phyloP scores from a whole-genome alignment of 2,113 vertebrate species.

The Poeciliopsis prolifica region DNA sequence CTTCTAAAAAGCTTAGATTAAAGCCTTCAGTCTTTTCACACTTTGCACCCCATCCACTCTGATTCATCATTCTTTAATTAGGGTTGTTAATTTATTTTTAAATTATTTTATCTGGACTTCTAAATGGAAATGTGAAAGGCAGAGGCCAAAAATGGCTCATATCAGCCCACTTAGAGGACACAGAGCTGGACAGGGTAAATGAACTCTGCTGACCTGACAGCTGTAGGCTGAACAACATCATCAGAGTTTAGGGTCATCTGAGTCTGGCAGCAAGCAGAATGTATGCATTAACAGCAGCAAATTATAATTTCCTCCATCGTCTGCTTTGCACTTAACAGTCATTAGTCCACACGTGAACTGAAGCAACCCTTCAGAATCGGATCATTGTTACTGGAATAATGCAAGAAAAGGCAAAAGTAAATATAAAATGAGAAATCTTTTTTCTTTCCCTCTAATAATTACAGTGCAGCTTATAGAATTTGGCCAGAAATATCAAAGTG shows the following conservation, averaged over 20 bases:
- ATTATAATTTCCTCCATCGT: conserved; percentile 52
- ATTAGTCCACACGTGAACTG: conserved; percentile 51
- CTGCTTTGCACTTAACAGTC: conserved; percentile 45
- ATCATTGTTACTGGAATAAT: conserved; percentile 31
- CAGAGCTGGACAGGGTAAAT: conserved; percentile 39
- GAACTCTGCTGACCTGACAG: conserved; percentile 51
- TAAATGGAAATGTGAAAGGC: conserved; percentile 45
- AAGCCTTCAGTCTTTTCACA: conserved; percentile 42
- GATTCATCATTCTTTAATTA: conserved; percentile 68
- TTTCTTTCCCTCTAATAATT: conserved; percentile 27
- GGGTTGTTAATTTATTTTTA: conserved; percentile 64
- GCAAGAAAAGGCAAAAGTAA: conserved; percentile 3
- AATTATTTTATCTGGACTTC: conserved; percentile 51
- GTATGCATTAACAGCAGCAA: conserved; percentile 62
- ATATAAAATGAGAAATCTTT: conserved; percentile 7
- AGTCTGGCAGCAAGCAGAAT: conserved; percentile 59
- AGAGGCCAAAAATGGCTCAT: conserved; percentile 60
- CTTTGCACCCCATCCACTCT: conserved; percentile 45
- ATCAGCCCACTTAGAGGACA: conserved; percentile 53
- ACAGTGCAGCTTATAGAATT: conserved; percentile 43
- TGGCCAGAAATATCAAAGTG: conserved; percentile 63
- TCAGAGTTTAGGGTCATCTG: conserved; percentile 46
- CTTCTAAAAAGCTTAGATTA: conserved; percentile 20
- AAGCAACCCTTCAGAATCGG: conserved; percentile 43
- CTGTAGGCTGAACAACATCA: conserved; percentile 52